Base-by-base conservation (phyloP, 2,797 vertebrate genomes). In the Avahi laniger region DNA sequence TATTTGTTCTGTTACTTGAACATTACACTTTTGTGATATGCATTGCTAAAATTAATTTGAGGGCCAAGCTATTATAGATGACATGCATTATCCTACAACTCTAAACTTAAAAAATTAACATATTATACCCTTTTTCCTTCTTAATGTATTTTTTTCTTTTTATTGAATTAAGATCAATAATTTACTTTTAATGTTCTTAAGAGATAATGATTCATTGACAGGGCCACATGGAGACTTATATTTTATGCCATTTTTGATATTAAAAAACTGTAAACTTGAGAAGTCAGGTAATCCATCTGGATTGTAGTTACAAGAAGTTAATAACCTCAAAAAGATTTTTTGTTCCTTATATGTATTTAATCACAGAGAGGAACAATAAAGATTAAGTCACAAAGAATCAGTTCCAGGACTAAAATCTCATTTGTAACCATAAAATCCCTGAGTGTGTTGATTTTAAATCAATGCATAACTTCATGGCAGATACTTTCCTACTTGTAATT, bases 401-500 rank as follows among this genome's bases (percentile, higher is more conserved):
- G 11, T 24, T 79, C 35, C 8, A 33, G n/a, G 11, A 75, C 24
- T 18, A 46, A 91, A 75, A 48, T 65, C 78, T 93, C 41, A 86
- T 91, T 67, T 89, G 89, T 87, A 81, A 52, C 57, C 75, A 14
- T 22, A 22, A 95, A 67, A 50, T 70, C 75, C 20, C 52, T 3
- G 0, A 83, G 54, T n/a, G 12, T 26, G 20, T 24, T 91, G 86
- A 73, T 89, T 95, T 89, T 89, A 94, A 89, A 88, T 83, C 63
- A 75, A 30, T 43, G 63, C 30, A 46, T 75, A 4, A 48, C 35
- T 95, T n/a, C n/a, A 28, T 13, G 41, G 33, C 33, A 91, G 73
- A 75, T 24, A 41, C 33, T 89, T 43, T 63, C 43, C 92, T 92
- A 67, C 38, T 96, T 96, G 4, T 46, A 80, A 97, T 91, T 93